Conservation (phyloP, 2,888 invertebrate species). For the Leucophenga maculata region DNA sequence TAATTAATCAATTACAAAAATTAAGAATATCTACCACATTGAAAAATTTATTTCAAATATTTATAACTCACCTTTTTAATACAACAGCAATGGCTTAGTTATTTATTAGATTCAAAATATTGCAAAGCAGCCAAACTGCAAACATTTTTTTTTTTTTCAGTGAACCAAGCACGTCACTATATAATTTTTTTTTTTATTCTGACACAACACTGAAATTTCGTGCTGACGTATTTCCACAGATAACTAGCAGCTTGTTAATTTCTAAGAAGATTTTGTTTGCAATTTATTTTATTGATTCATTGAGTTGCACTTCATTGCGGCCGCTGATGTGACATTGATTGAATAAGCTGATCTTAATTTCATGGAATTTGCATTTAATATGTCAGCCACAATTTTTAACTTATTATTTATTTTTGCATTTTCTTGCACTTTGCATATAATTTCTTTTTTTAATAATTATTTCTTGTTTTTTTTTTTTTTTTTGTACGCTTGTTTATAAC, state of each 20-base stretch:
- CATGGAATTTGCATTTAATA: not conserved
- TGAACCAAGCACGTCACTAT: no score
- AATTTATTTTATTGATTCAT: slow-evolving; percentile 19
- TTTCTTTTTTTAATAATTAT: slow-evolving; percentile 1
- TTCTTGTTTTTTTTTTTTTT: slow-evolving; percentile 2
- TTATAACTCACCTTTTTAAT: slow-evolving; percentile 47
- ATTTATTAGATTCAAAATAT: slow-evolving; percentile 39
- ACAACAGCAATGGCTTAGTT: slow-evolving; percentile 42
- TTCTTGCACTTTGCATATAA: slow-evolving; percentile 21
- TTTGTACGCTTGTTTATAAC: not conserved
- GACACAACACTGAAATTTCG: not conserved
- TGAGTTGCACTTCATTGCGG: slow-evolving; percentile 12
- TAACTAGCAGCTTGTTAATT: slow-evolving; percentile 10
- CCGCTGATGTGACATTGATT: slow-evolving; percentile 35
- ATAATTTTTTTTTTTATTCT: not conserved
- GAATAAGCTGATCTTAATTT: not conserved
- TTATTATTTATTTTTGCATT: slow-evolving; percentile 29
- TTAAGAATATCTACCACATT: no score
- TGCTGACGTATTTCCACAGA: not conserved
- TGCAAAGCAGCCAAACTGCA: slow-evolving; percentile 14
- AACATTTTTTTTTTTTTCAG: slow-evolving; percentile 14
- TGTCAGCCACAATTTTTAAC: not conserved
- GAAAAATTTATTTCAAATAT: not conserved
- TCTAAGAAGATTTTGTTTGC: slow-evolving; percentile 22
- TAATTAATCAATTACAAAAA: no score